Conservation (phyloP, 2,888 invertebrate genomes). For the Euzophera pinguis region DNA sequence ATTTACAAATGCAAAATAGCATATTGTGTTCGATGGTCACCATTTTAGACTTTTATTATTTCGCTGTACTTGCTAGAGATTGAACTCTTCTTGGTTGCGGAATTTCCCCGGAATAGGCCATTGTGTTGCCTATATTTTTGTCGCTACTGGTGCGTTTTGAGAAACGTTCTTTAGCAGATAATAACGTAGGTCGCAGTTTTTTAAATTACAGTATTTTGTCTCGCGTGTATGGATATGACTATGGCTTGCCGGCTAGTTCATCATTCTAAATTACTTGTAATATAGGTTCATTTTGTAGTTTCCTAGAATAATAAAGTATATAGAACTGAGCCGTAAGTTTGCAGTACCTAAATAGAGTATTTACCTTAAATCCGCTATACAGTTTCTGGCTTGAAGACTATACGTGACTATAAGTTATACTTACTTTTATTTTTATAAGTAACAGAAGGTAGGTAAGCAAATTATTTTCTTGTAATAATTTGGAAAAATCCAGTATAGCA, state of each 20-base stretch:
- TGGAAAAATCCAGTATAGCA: too few relatives aligned
- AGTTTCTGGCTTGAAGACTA: too few relatives aligned
- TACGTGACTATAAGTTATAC: too few relatives aligned
- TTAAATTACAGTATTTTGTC: slow-evolving; percentile 4
- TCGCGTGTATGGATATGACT: not conserved
- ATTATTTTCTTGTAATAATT: too few relatives aligned
- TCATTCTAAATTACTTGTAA: not conserved
- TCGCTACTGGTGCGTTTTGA: slow-evolving; percentile 7
- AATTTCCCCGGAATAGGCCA: slow-evolving; percentile 32
- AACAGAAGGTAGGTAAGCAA: too few relatives aligned
- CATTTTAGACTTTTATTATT: slow-evolving; percentile 56
- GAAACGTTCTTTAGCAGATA: slow-evolving; percentile 8
- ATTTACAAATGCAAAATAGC: slow-evolving; percentile 69
- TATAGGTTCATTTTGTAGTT: not conserved
- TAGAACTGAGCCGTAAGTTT: too few relatives aligned
- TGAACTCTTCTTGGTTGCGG: slow-evolving; percentile 46
- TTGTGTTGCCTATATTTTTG: slow-evolving; percentile 25
- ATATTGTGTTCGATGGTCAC: slow-evolving; percentile 63
- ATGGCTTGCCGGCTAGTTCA: not conserved
- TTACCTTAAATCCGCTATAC: too few relatives aligned
- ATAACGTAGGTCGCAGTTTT: not conserved
- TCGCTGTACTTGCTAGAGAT: slow-evolving; percentile 31
- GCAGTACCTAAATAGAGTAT: too few relatives aligned
- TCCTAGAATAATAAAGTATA: too few relatives aligned
- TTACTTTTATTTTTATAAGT: too few relatives aligned